Evolutionary conservation across 1,140 invertebrate genomes (phyloP).

Genomic region (Bombyx mori): ASM3026992v2 NC_085124.1:6523001-6523500

Average conservation of each 20-base stretch:
- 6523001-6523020: too few species aligned
- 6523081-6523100: too few species aligned
- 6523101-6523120: too few species aligned
- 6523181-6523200: too few species aligned
- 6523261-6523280: conserved; percentile 73
- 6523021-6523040: too few species aligned
- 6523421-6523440: conserved; percentile 76
- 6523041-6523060: too few species aligned
- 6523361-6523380: conserved; percentile 67
- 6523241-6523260: conserved; percentile 73
- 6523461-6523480: background rate
- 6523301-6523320: conserved; percentile 65
- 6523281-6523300: conserved; percentile 70
- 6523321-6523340: conserved; percentile 75
- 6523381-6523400: conserved; percentile 76
- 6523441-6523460: conserved; percentile 57
- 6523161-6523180: too few species aligned
- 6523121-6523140: too few species aligned
- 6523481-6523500: too few species aligned
- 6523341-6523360: conserved; percentile 70
- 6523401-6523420: conserved; percentile 73
- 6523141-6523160: conserved; percentile 2
- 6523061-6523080: too few species aligned
- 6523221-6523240: conserved; percentile 74
- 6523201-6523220: conserved; percentile 44